Evolutionary conservation across 1,140 invertebrate genomes (phyloP), one percentile per base, ranked within the genome.

Genomic region (Nasonia longicornis): DNA sequence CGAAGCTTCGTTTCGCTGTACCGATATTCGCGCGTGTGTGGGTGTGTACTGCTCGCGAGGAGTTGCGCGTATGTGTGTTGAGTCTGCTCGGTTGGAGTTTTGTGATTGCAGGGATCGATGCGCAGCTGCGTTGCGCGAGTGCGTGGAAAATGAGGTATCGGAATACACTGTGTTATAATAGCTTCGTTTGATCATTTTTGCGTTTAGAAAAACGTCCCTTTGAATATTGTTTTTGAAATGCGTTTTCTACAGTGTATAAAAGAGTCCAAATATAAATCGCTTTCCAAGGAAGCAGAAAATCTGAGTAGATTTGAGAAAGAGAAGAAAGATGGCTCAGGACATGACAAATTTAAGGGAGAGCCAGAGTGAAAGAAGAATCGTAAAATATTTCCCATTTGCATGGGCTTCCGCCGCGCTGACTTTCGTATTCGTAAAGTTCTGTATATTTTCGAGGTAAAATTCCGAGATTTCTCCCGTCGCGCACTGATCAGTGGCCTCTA

Each of bases 391-490:
- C 42, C 1, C 42, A 73, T 73, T 73, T 48, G 22, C 71, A 73
- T 73, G n/a, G 71, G 42, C 35, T 58, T 73, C 42, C 26, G 45
- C 38, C 22, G 52, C 22, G 52, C 20, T 58, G 20, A 12, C 20
- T 73, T 73, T 73, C 71, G 71, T 73, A 73, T 69, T 78, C 38
- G 31, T 42, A 66, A 48, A 78, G 14, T 71, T 79, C n/a, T 72
- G 42, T 35, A 71, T 31, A 26, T 70, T 48, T 42, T 70, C 16
- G 16, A 58, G 20, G 52, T 3, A 20, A 20, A 20, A 20, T 58
- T 6, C 20, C 3, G 20, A 58, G 22, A 42, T 45, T 69, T 26
- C 35, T 31, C 29, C 29, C 67, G 3, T 69, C 29, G 3, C 67
- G 4, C 29, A 0, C 11, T 52, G 48, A 58, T 58, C 16, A 16